Conservation (phyloP, 2,113 vertebrate species). For the Callopanchax toddi region DNA sequence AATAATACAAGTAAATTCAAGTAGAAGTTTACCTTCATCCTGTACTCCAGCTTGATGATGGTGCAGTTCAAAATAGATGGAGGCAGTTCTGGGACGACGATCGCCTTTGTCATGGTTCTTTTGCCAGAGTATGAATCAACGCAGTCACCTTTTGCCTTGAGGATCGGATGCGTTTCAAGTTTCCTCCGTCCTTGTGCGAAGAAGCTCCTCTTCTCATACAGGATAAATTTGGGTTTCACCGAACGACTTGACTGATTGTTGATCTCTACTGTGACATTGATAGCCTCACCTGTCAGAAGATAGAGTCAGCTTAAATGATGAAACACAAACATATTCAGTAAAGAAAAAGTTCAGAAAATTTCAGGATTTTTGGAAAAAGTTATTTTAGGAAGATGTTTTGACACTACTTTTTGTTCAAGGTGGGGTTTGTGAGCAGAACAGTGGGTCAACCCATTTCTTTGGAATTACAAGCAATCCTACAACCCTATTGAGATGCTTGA, state of each 20-base stretch:
- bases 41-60: slow-evolving; percentile 71
- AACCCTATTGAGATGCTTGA: too few relatives aligned
- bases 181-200: slow-evolving; percentile 51
- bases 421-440: too few relatives aligned
- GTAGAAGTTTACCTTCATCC: slow-evolving; percentile 60
- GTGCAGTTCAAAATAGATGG: slow-evolving; percentile 66
- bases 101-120: slow-evolving; percentile 38
- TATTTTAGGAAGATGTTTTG: too few relatives aligned
- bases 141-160: slow-evolving; percentile 52
- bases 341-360: too few relatives aligned
- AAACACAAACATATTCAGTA: too few relatives aligned
- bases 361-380: too few relatives aligned
- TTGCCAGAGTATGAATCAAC: slow-evolving; percentile 12
- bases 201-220: slow-evolving; percentile 67
- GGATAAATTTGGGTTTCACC: slow-evolving; percentile 57
- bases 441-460: too few relatives aligned
- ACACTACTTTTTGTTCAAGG: too few relatives aligned
- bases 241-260: slow-evolving; percentile 56
- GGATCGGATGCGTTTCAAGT: slow-evolving; percentile 7
- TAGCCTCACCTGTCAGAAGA: slow-evolving; percentile 40
- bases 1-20: neutral
- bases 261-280: slow-evolving; percentile 48
- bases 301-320: neutral
- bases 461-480: too few relatives aligned
- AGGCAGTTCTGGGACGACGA: slow-evolving; percentile 57